A percentile compares a stretch with the other conserved stretches of the same genome.
Evolutionary conservation across 1,140 invertebrate species (phyloP).

Genomic region (Parasteatoda tepidariorum): DNA sequence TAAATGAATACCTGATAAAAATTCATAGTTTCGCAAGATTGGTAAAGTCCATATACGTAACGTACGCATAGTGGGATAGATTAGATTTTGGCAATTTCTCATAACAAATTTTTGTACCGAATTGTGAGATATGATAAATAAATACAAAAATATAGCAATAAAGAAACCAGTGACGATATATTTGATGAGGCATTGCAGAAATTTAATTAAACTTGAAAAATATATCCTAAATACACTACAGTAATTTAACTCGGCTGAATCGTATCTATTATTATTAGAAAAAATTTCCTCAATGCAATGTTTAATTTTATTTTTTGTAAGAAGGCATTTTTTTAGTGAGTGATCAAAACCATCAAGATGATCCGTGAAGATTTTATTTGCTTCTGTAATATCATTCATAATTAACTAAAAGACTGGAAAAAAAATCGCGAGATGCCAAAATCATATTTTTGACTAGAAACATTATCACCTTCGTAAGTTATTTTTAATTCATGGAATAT

Average conservation of each 20-base stretch:
- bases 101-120: conserved; percentile 72
- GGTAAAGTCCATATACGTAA: conserved; percentile 75
- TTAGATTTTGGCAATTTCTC: conserved; percentile 77
- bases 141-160: conserved; percentile 65
- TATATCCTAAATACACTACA: neutral
- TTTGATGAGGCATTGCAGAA: conserved; percentile 1
- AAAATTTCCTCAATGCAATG: too few relatives aligned
- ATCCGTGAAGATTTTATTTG: too few relatives aligned
- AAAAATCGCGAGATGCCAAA: too few relatives aligned
- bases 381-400: too few relatives aligned
- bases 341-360: too few relatives aligned
- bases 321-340: too few relatives aligned
- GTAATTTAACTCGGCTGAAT: neutral
- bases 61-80: conserved; percentile 76
- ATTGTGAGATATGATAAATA: conserved; percentile 69
- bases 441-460: too few relatives aligned
- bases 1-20: conserved; percentile 73
- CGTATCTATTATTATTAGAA: neutral
- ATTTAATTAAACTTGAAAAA: neutral
- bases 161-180: conserved; percentile 51
- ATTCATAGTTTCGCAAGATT: conserved; percentile 74
- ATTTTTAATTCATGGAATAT: too few relatives aligned
- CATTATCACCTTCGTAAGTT: too few relatives aligned
- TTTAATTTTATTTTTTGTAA: too few relatives aligned
- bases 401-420: too few relatives aligned